These are phyloP conservation scores for Onychorhynchus coronatus DNA, from an alignment of 2,113 vertebrate genomes.

Conservation along the genomic window DNA sequence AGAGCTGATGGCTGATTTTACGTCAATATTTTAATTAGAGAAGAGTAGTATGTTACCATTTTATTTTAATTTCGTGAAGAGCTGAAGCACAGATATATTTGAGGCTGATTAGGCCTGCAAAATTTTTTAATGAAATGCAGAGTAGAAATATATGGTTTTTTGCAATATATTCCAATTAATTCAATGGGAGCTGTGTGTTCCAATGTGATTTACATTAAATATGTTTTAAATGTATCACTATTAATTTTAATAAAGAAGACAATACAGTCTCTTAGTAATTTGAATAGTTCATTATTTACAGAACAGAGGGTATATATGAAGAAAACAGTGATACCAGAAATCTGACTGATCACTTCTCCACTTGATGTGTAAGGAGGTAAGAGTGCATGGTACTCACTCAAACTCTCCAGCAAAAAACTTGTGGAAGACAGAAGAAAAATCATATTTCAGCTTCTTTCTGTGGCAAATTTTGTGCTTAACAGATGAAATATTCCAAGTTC, in stretches of 20 bases:
- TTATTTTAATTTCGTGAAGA: neutral
- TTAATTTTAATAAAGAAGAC: constrained; percentile 7
- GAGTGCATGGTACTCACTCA: neutral
- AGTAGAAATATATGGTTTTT: neutral
- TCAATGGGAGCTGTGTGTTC: neutral
- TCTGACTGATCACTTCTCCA: neutral
- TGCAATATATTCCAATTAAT: neutral
- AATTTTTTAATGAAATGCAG: neutral
- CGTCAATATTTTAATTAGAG: neutral
- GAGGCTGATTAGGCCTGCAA: neutral
- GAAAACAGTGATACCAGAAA: neutral
- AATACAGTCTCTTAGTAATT: neutral
- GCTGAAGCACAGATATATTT: neutral
- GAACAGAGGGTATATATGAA: neutral
- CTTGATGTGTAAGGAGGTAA: neutral
- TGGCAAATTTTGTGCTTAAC: neutral
- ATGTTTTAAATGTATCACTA: neutral
- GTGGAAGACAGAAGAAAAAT: neutral
- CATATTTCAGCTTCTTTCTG: neutral
- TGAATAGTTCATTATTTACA: neutral
- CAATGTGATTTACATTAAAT: neutral
- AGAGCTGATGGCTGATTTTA: neutral
- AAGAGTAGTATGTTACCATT: neutral
- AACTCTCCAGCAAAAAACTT: neutral
- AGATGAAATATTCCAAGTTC: neutral